Base-by-base conservation (phyloP, 2,888 invertebrate genomes). In the Cotesia congregata region DNA sequence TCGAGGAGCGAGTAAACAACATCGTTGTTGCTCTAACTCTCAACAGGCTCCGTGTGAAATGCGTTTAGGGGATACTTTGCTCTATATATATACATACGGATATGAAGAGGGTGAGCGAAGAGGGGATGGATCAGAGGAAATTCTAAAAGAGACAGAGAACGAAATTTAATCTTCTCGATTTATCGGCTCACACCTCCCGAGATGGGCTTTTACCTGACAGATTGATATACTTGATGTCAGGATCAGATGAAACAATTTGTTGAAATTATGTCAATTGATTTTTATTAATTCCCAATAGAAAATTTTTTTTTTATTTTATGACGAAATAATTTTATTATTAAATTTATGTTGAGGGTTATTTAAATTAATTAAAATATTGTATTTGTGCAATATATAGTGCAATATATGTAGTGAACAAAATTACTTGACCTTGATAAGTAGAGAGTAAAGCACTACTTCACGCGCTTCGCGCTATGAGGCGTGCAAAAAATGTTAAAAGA, bases 141-240 rank as follows among this genome's bases (percentile, higher is more conserved):
- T 61, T 72, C 65, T 67, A 60, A 70, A 65, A 67, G 67, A 65
- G 67, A 67, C 65, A 67, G 75, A 41, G 60, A 72, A 41, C 62
- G 73, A 64, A 77, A 76, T 72, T 72, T 76, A 67, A 76, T 76
- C 72, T 76, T 65, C 67, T 76, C 72, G 68, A 76, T 76, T 68
- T 72, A 76, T 76, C 72, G 72, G 50, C 30, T 71, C 71, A 71
- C 61, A 6, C 39, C 61, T 71, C 17, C 15, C 6, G 61, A 61
- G 65, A 38, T 20, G 30, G 65, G 38, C 12, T 38, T 65, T 9
- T 12, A 65, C 65, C 30, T 65, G 65, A 65, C 65, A 65, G 38
- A 65, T 65, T 12, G 65, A 65, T 65, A 65, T 65, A 65, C 20
- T 65, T 20, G 12, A 62, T 6, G 15, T 15, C 38, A 65, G 9